Base-by-base conservation (phyloP, 2,113 vertebrate genomes). In the Prietella phreatophila region DNA sequence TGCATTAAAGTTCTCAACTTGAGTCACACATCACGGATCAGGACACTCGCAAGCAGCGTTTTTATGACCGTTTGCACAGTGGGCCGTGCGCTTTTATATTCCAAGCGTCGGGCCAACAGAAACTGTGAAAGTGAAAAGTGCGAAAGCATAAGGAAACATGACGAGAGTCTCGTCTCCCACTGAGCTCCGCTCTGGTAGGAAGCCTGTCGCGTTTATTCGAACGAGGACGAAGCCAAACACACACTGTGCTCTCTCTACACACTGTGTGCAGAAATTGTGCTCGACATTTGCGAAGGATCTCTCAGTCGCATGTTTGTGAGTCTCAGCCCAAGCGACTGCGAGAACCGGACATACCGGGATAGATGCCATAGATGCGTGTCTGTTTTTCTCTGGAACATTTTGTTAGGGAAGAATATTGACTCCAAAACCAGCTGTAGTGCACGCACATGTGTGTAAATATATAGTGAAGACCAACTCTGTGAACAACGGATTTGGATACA, bases 91-190 rank as follows among this genome's bases (percentile, higher is more conserved):
- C 20, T 4, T 60, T 58, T 61, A 39, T 17, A 67, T 25, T 9
- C 22, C 30, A 27, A 22, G 36, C 71, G 25, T n/a, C 55, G 17
- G 65, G 33, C 9, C 65, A 39, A 13, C 47, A 81, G 60, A 85
- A 75, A n/a, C 27, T 20, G 82, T 81, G 83, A 73, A 61, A 73
- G 61, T 27, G 25, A 63, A 67, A 85, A 58, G 61, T 71, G 60
- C 42, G n/a, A 79, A 63, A 4, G 47, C 25, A 33, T 47, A 71
- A 79, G 78, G 78, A n/a, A 65, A 39, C 17, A 55, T 60, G 25
- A 78, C 25, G 2, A 9, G 30, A 4, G 69, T n/a, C 25, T 76
- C 33, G 11, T 15, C 67, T 78, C 71, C 71, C 17, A n/a, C 75
- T 79, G 58, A n/a, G 58, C 30, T 63, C 27, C 22, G 19, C 55